phyloP scores from a whole-genome alignment of 2,888 invertebrate genomes.

The Heliconius erato region DNA sequence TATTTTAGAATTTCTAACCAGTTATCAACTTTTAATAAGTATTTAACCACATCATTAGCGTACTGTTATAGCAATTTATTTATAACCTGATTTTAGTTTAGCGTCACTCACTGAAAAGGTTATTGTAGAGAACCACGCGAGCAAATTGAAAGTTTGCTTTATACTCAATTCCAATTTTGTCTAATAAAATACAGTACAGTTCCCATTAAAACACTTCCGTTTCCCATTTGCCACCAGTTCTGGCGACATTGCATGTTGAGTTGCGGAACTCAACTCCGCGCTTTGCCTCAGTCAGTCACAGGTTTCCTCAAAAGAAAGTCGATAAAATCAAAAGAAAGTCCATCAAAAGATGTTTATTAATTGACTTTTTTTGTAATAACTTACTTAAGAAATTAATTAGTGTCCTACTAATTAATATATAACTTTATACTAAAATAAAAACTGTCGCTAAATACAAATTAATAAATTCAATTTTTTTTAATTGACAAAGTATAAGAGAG shows the following conservation, averaged over 20 bases:
- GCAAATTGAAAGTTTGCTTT: slow-evolving; percentile 6
- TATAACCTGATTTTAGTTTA: background rate
- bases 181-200: too few species aligned
- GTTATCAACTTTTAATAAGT: background rate
- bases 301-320: too few species aligned
- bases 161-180: background rate
- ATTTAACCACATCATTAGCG: background rate
- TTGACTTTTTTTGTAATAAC: background rate
- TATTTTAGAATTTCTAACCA: background rate
- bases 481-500: background rate
- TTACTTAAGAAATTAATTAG: slow-evolving; percentile 11
- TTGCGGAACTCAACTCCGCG: too few species aligned
- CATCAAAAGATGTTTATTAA: too few species aligned
- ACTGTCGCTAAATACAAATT: background rate
- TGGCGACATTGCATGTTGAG: too few species aligned
- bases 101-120: background rate
- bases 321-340: too few species aligned
- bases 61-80: slow-evolving; percentile 6
- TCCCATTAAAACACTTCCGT: too few species aligned
- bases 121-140: background rate
- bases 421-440: background rate
- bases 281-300: too few species aligned
- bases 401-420: too few species aligned
- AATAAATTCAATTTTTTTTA: background rate
- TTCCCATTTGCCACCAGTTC: too few species aligned